Evolutionary conservation across 2,888 invertebrate genomes (phyloP).

Genomic region (Stenichneumon culpator): DNA sequence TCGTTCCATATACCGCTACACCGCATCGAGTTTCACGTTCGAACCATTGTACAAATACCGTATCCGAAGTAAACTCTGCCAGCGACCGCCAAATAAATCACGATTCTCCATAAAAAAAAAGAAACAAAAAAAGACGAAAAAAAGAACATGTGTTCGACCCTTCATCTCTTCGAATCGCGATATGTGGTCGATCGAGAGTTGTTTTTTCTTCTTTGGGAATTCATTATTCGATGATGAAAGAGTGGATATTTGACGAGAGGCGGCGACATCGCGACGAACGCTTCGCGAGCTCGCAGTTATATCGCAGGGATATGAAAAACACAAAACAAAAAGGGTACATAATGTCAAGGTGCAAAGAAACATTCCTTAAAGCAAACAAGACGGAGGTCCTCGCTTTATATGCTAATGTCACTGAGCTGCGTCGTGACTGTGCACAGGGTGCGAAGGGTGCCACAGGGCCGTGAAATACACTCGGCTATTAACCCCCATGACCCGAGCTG

Average conservation of each 20-base stretch:
- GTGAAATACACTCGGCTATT: slow-evolving; percentile 82
- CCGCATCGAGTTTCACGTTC: slow-evolving; percentile 18
- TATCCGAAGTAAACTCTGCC: slow-evolving; percentile 4
- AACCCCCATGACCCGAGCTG: slow-evolving; percentile 78
- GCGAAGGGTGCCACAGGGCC: slow-evolving; percentile 69
- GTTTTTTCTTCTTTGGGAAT: not conserved
- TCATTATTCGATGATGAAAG: slow-evolving; percentile 2
- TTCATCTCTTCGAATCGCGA: slow-evolving; percentile 9
- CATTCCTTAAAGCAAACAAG: slow-evolving; percentile 78
- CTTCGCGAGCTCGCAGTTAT: not conserved
- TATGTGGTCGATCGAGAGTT: not conserved
- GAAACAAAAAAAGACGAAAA: no score
- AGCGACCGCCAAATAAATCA: slow-evolving; percentile 18
- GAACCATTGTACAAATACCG: slow-evolving; percentile 3
- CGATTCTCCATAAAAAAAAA: slow-evolving; percentile 7
- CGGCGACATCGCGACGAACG: not conserved
- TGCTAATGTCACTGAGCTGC: slow-evolving; percentile 76
- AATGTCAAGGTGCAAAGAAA: slow-evolving; percentile 52
- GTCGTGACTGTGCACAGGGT: slow-evolving; percentile 64
- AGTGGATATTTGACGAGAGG: not conserved
- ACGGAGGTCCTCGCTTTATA: slow-evolving; percentile 80
- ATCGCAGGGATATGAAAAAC: slow-evolving; percentile 12
- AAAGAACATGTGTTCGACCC: not conserved
- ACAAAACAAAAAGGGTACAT: slow-evolving; percentile 19
- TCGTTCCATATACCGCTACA: slow-evolving; percentile 15